phyloP scores from a whole-genome alignment of 1,140 invertebrate genomes.

The Macrotrachela quadricornifera region DNA sequence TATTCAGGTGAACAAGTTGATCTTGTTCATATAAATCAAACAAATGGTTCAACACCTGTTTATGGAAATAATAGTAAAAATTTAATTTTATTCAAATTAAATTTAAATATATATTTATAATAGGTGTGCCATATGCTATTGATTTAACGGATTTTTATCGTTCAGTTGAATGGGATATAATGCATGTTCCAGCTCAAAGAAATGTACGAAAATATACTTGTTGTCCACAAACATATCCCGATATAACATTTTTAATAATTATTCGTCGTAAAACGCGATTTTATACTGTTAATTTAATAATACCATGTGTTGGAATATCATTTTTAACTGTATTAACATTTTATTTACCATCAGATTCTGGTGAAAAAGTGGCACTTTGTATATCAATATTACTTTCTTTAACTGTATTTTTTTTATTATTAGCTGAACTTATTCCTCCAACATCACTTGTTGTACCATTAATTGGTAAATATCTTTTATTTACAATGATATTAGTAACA shows the following conservation, averaged over 20 bases:
- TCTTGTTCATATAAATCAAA: conserved; percentile 5
- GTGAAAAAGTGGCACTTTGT: conserved; percentile 29
- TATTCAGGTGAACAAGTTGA: conserved; percentile 1
- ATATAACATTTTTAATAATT: conserved; percentile 96
- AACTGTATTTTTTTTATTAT: conserved; percentile 28
- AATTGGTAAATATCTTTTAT: conserved; percentile 29
- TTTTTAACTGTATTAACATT: conserved; percentile 33
- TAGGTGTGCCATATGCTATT: conserved; percentile 11
- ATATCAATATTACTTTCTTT: conserved; percentile 30
- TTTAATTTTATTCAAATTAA: too few relatives aligned
- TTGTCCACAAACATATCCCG: conserved; percentile 68
- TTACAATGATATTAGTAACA: conserved; percentile 30
- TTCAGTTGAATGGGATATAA: conserved; percentile 96
- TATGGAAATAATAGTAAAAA: too few relatives aligned
- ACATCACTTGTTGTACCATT: conserved; percentile 28
- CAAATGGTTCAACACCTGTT: background rate
- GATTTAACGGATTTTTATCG: conserved; percentile 24
- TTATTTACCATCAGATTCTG: conserved; percentile 28
- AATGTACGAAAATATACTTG: conserved; percentile 48
- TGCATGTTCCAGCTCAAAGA: conserved; percentile 54
- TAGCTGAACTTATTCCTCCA: conserved; percentile 29
- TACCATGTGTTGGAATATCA: conserved; percentile 31
- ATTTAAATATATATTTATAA: too few relatives aligned
- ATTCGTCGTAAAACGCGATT: conserved; percentile 43
- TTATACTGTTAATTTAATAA: conserved; percentile 30